Base-by-base conservation (phyloP, 2,113 vertebrate genomes). In the Entelurus aequoreus region DNA sequence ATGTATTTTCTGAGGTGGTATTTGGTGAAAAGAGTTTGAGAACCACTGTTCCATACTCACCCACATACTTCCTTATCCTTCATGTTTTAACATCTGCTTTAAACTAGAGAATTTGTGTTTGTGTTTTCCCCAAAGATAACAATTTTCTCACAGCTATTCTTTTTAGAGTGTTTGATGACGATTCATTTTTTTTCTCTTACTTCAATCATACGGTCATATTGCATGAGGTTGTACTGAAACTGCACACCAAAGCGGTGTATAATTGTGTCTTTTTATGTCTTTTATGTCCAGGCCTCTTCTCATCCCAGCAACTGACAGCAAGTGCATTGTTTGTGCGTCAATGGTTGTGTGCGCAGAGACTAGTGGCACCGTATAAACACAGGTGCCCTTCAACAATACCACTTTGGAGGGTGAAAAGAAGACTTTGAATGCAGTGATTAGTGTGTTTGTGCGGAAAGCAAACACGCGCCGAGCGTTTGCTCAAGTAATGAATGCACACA, bases 401-500 rank as follows among this genome's bases (percentile, higher is more conserved):
- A 54, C 66, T 56, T 55, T 74, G 53, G 75, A 63, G 62, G 38
- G 15, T 36, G 14, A 51, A 54, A 66, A 60, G 53, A 68, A 69
- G 63, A 65, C 42, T 73, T 48, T 61, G 54, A 80, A 65, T 60
- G 16, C 38, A 66, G 57, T 21, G 46, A 75, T 66, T 54, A 72
- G 54, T 48, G 54, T 70, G 53, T 53, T 68, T 77, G 63, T n/a
- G 67, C 62, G 67, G 54, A 63, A 71, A 44, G 67, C 62, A 67
- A 72, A 75, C 47, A 57, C 48, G 28, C 36, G 28, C 62, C 67
- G 62, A 35, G n/a, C 72, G 74, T 82, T 78, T 81, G 68, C 75
- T 63, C 14, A 72, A 68, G 56, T 72, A 74, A 66, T 15, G 48
- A 49, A 6, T 10, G 60, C 55, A 14, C 40, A 35, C 36, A 60